These are phyloP conservation scores for Diglossa cyanea DNA, from an alignment of 2,797 vertebrate species.

Conservation along the genomic window DNA sequence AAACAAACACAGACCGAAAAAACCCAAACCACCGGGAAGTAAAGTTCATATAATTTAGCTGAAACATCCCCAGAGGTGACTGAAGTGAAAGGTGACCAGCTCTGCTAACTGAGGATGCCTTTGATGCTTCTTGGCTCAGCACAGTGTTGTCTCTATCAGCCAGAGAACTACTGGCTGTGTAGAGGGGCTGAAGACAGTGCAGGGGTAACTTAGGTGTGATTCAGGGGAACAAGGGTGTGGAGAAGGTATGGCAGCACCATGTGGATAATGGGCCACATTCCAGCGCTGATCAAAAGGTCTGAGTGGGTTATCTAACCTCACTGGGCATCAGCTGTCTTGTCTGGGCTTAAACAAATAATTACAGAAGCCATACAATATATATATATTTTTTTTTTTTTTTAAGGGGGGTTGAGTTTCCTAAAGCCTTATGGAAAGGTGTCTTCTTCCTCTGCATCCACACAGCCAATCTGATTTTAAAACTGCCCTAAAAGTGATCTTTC, in stretches of 20 bases:
- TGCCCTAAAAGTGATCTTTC: neutral
- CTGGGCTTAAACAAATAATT: neutral
- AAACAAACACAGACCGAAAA: neutral
- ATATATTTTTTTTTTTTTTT: neutral
- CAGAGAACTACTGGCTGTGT: neutral
- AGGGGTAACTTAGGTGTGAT: neutral
- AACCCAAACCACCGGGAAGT: neutral
- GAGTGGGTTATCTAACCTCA: neutral
- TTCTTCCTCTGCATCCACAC: neutral
- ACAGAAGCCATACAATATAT: neutral
- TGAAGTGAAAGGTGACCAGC: neutral
- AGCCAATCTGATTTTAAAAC: neutral
- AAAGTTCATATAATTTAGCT: neutral
- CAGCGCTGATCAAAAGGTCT: neutral
- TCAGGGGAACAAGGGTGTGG: neutral
- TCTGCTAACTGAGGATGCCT: neutral
- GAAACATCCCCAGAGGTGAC: neutral
- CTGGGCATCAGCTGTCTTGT: neutral
- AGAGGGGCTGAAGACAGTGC: neutral
- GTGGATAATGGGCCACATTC: neutral
- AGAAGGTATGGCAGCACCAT: neutral
- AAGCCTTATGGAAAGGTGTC: neutral
- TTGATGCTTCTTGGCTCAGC: neutral
- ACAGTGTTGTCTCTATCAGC: fast-evolving
- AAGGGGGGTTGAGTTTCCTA: neutral